A percentile compares a stretch with the other conserved stretches of the same genome.
phyloP scores from a whole-genome alignment of 2,888 invertebrate species.

The Zonitis immaculata region DNA sequence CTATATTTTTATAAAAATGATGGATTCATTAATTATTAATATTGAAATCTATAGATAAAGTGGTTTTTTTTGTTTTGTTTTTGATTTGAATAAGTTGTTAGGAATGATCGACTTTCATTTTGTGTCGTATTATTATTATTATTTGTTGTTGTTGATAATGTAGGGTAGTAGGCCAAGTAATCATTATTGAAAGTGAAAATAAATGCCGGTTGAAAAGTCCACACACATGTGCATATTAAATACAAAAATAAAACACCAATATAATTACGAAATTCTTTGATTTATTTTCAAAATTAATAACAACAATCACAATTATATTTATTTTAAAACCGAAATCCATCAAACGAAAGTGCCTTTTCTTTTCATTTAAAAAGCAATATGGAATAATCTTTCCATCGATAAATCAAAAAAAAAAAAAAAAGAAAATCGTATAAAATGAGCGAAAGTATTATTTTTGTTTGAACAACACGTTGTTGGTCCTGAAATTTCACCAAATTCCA shows the following conservation, averaged over 20 bases:
- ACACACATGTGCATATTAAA: background rate
- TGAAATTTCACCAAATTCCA: background rate
- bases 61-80: too few relatives aligned
- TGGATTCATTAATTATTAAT: too few relatives aligned
- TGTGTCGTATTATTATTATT: background rate
- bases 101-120: background rate
- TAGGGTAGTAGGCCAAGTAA: constrained; percentile 36
- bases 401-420: background rate
- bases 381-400: background rate
- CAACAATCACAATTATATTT: too few relatives aligned
- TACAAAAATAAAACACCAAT: background rate
- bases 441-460: background rate
- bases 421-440: background rate
- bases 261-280: background rate
- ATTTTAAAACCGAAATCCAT: background rate
- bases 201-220: constrained; percentile 8
- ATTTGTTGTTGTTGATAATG: constrained; percentile 19
- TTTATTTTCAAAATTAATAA: background rate
- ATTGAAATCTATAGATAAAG: too few relatives aligned
- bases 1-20: too few relatives aligned
- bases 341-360: background rate
- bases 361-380: background rate
- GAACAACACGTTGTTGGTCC: background rate
- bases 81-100: too few relatives aligned
- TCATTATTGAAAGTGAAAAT: constrained; percentile 38